Evolutionary conservation across 2,888 invertebrate species (phyloP).

Genomic region (Trachelus tabidus): DNA sequence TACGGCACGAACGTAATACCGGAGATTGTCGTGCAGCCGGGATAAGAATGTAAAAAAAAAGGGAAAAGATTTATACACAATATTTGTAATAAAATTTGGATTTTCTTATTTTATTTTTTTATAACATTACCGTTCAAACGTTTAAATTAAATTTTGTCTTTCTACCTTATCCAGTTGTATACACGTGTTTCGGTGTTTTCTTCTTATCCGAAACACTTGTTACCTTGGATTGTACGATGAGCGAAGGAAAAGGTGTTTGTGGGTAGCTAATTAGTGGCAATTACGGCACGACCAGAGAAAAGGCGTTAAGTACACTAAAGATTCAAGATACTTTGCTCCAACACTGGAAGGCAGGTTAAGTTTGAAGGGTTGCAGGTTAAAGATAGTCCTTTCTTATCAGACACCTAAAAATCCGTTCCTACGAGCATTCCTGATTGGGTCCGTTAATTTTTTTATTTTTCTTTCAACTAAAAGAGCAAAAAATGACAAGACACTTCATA

Average conservation of each 20-base stretch:
- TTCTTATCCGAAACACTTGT: not conserved
- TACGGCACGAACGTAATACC: not conserved
- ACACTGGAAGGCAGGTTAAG: not conserved
- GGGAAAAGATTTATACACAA: not conserved
- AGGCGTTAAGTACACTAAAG: constrained; percentile 38
- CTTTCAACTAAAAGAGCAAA: not conserved
- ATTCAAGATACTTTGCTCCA: not conserved
- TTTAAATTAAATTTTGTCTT: not conserved
- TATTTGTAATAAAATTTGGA: not conserved
- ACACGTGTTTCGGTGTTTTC: not conserved
- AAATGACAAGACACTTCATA: too few species aligned
- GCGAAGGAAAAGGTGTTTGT: constrained; percentile 4
- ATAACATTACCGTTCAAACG: not conserved
- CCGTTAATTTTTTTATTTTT: not conserved
- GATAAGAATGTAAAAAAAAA: not conserved
- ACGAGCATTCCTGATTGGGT: too few species aligned
- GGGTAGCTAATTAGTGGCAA: constrained; percentile 34
- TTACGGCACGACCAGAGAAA: constrained; percentile 32
- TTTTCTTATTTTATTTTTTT: not conserved
- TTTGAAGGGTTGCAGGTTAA: not conserved
- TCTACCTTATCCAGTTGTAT: not conserved
- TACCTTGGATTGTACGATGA: not conserved
- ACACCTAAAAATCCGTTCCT: too few species aligned
- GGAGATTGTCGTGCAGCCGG: too few species aligned
- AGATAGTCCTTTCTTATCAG: not conserved